phyloP scores from a whole-genome alignment of 2,888 invertebrate species.

The Julus scanicus region DNA sequence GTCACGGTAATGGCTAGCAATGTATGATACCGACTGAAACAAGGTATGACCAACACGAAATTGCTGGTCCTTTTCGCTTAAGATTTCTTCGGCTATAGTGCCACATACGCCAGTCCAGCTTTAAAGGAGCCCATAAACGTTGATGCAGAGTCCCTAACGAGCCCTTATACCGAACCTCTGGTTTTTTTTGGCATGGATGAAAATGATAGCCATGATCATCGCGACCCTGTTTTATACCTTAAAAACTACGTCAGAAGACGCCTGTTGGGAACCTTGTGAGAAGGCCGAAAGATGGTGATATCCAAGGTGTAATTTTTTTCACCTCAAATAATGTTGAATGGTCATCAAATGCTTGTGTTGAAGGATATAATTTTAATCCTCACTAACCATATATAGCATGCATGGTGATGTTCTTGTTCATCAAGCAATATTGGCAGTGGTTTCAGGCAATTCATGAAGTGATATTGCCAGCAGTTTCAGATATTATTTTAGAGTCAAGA shows the following conservation, averaged over 20 bases:
- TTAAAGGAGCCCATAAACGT: constrained; percentile 18
- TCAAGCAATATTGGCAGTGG: too few relatives aligned
- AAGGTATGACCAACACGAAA: neutral
- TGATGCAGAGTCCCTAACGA: constrained; percentile 16
- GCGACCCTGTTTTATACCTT: neutral
- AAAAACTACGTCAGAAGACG: neutral
- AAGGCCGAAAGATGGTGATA: neutral
- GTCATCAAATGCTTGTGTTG: neutral
- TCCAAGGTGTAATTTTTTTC: neutral
- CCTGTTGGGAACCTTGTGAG: neutral
- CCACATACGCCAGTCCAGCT: neutral
- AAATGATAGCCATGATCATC: constrained; percentile 9
- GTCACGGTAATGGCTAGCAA: neutral
- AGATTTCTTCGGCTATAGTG: neutral
- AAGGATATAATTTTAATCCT: neutral
- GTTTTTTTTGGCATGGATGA: neutral
- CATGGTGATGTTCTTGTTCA: too few relatives aligned
- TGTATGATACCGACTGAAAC: neutral
- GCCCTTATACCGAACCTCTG: constrained; percentile 26
- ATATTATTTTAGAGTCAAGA: too few relatives aligned
- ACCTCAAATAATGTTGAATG: neutral
- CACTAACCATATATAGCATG: neutral
- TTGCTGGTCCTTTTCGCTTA: neutral
- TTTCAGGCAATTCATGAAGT: too few relatives aligned
- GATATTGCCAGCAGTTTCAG: too few relatives aligned